Evolutionary conservation across 1,140 invertebrate species (phyloP).

Genomic region (Eumeta japonica): DNA sequence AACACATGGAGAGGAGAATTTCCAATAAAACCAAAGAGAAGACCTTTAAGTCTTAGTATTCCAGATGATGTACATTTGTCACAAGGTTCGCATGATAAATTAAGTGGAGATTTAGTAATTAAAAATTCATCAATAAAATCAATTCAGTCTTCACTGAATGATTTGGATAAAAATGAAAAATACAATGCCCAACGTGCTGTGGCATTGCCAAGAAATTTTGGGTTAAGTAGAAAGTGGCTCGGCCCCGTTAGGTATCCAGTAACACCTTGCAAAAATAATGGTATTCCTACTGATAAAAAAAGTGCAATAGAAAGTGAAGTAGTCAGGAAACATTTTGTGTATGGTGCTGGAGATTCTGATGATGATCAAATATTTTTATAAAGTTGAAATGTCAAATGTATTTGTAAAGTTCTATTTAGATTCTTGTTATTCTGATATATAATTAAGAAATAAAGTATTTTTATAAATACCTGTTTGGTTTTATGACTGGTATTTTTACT

Average conservation of each 20-base stretch:
- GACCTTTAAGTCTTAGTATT: constrained; percentile 51
- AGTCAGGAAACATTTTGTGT: constrained; percentile 44
- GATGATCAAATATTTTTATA: constrained; percentile 58
- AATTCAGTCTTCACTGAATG: constrained; percentile 40
- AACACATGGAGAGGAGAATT: constrained; percentile 37
- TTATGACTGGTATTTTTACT: not conserved
- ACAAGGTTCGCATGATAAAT: constrained; percentile 36
- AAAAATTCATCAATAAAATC: constrained; percentile 39
- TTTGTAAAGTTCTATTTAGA: too few relatives aligned
- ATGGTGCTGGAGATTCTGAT: constrained; percentile 50
- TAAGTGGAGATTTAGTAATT: constrained; percentile 24
- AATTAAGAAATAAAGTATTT: not conserved
- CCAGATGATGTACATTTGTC: constrained; percentile 40
- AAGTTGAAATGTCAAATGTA: too few relatives aligned
- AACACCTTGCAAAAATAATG: constrained; percentile 55
- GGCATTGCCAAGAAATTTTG: constrained; percentile 56
- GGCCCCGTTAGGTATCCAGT: constrained; percentile 63
- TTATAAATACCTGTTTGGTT: not conserved
- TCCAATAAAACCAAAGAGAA: constrained; percentile 24
- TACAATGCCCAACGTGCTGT: constrained; percentile 35
- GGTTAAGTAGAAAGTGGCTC: constrained; percentile 57
- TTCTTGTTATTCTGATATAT: not conserved
- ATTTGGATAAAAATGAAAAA: constrained; percentile 40
- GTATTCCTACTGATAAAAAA: constrained; percentile 8
- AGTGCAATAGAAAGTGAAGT: constrained; percentile 32